These are phyloP conservation scores for Ooceraea biroi DNA, from an alignment of 1,140 invertebrate species.

Conservation along the genomic window DNA sequence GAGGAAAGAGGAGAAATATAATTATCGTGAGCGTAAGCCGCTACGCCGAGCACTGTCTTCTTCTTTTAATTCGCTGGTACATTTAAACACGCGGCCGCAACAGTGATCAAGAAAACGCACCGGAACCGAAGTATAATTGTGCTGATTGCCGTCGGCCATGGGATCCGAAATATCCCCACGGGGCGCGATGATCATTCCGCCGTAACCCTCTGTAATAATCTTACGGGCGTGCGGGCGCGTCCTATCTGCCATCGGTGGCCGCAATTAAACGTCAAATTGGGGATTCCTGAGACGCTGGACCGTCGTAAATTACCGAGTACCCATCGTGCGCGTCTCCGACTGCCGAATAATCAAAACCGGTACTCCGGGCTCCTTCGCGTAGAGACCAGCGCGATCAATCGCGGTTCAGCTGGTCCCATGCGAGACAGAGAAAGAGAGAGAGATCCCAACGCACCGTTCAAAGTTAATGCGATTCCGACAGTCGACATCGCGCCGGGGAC, in stretches of 20 bases:
- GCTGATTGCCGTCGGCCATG: slow-evolving; percentile 48
- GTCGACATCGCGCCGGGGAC: not conserved
- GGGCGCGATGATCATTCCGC: slow-evolving; percentile 51
- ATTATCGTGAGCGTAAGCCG: slow-evolving; percentile 24
- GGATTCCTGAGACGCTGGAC: not conserved
- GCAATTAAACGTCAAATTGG: slow-evolving; percentile 49
- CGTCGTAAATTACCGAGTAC: not conserved
- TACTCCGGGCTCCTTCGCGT: no score
- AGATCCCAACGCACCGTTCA: not conserved
- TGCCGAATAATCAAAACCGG: not conserved
- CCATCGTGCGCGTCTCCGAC: no score
- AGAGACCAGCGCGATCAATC: not conserved
- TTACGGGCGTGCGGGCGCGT: not conserved
- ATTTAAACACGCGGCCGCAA: slow-evolving; percentile 44
- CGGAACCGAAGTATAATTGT: slow-evolving; percentile 59
- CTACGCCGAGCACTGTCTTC: not conserved
- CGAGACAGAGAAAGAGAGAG: no score
- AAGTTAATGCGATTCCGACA: slow-evolving; percentile 3
- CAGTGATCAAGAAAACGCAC: slow-evolving; percentile 35
- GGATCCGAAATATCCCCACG: slow-evolving; percentile 20
- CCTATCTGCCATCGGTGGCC: slow-evolving; percentile 19
- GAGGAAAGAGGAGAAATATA: slow-evolving; percentile 7
- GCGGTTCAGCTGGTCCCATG: not conserved
- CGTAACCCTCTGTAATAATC: slow-evolving; percentile 47
- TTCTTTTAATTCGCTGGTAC: slow-evolving; percentile 8